phyloP scores from a whole-genome alignment of 2,113 vertebrate species.

The human region DNA sequence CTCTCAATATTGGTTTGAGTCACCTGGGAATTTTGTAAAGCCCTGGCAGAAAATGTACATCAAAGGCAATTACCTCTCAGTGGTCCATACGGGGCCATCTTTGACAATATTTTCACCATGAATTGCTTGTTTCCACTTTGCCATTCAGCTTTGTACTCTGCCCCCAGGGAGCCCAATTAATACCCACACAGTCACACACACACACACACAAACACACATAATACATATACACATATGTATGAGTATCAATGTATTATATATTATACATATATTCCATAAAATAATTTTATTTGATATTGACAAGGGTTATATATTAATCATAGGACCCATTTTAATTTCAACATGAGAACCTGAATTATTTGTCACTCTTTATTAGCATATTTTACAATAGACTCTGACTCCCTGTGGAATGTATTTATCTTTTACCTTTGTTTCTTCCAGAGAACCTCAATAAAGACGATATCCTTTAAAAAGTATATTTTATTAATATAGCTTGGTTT shows the following conservation, averaged over 20 bases:
- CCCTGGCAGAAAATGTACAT: neutral
- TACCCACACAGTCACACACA: no score
- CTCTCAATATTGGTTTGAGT: constrained; percentile 26
- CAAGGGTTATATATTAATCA: neutral
- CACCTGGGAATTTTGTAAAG: neutral
- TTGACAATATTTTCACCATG: neutral
- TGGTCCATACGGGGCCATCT: neutral
- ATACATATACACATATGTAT: neutral
- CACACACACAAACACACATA: no score
- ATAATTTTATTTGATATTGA: neutral
- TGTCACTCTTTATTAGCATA: neutral
- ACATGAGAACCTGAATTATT: neutral
- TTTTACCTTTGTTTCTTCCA: neutral
- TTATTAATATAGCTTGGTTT: neutral
- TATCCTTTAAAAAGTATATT: neutral
- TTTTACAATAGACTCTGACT: neutral
- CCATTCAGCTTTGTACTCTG: neutral
- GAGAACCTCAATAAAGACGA: neutral
- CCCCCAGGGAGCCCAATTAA: neutral
- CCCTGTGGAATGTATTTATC: neutral
- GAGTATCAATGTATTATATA: neutral
- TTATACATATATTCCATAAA: neutral
- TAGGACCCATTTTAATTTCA: neutral
- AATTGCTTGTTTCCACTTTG: neutral
- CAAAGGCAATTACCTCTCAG: neutral